phyloP scores from a whole-genome alignment of 2,888 invertebrate species.

The Troilus luridus region DNA sequence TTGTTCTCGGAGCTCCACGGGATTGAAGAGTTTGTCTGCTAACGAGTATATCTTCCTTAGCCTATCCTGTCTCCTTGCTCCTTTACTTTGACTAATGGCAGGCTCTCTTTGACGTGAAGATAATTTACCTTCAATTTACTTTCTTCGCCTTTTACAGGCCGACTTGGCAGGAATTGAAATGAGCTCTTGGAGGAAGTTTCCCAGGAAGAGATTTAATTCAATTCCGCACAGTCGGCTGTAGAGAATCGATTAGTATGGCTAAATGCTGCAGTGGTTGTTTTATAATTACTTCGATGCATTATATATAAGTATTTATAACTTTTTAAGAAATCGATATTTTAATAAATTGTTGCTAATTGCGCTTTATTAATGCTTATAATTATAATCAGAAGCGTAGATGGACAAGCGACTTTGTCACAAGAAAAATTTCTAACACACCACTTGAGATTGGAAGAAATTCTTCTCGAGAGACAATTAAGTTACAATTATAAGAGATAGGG shows the following conservation, averaged over 20 bases:
- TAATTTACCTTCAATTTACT: slow-evolving; percentile 42
- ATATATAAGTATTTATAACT: background rate
- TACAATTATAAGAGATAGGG: background rate
- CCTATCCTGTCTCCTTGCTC: background rate
- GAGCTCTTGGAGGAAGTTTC: slow-evolving; percentile 27
- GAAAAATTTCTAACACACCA: background rate
- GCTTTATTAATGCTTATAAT: background rate
- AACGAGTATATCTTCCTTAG: slow-evolving; percentile 47
- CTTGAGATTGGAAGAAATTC: background rate
- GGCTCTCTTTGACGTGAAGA: slow-evolving; percentile 28
- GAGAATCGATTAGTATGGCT: slow-evolving; percentile 11
- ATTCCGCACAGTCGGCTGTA: background rate
- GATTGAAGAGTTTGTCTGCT: slow-evolving; percentile 22
- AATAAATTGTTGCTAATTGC: background rate
- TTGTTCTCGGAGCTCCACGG: background rate
- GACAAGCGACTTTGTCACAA: background rate
- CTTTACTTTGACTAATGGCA: slow-evolving; percentile 46
- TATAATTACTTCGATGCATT: background rate
- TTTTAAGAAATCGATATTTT: background rate
- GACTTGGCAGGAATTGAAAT: slow-evolving; percentile 28
- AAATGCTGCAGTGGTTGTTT: background rate
- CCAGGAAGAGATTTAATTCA: slow-evolving; percentile 42
- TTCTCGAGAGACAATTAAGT: background rate
- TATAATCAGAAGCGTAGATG: background rate
- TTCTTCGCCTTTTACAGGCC: slow-evolving; percentile 41